A percentile compares a stretch with the other conserved stretches of the same genome.
phyloP scores from a whole-genome alignment of 2,888 invertebrate species.

The Odontocolon sp. region DNA sequence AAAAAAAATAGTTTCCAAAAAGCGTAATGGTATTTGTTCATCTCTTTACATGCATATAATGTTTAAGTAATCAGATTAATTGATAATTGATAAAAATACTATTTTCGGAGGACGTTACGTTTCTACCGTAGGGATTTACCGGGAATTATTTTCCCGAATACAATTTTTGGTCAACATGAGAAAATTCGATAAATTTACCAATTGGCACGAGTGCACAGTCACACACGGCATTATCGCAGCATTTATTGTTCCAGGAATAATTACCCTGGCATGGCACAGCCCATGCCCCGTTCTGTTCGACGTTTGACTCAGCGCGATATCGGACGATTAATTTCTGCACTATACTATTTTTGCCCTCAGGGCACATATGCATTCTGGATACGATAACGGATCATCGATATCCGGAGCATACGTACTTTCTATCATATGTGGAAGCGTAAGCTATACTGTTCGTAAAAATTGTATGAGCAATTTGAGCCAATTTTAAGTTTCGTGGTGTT shows the following conservation, averaged over 20 bases:
- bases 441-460: background rate
- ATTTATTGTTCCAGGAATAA: conserved; percentile 52
- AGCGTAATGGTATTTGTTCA: too few relatives aligned
- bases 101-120: too few relatives aligned
- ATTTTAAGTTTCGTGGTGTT: too few relatives aligned
- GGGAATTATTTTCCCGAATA: conserved; percentile 24
- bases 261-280: conserved; percentile 18
- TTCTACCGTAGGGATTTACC: conserved; percentile 25
- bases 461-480: too few relatives aligned
- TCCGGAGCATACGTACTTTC: background rate
- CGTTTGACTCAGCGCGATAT: conserved; percentile 50
- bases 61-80: too few relatives aligned
- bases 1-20: too few relatives aligned
- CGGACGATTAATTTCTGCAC: conserved; percentile 46
- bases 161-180: conserved; percentile 36
- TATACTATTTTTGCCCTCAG: conserved; percentile 6
- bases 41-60: too few relatives aligned
- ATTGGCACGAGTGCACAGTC: conserved; percentile 36
- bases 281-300: conserved; percentile 17
- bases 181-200: conserved; percentile 50
- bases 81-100: too few relatives aligned
- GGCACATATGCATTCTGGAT: background rate
- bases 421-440: background rate
- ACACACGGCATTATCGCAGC: conserved; percentile 41
- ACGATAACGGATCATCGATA: conserved; percentile 20